Conservation (phyloP, 2,113 vertebrate species). For the Cebus imitator region DNA sequence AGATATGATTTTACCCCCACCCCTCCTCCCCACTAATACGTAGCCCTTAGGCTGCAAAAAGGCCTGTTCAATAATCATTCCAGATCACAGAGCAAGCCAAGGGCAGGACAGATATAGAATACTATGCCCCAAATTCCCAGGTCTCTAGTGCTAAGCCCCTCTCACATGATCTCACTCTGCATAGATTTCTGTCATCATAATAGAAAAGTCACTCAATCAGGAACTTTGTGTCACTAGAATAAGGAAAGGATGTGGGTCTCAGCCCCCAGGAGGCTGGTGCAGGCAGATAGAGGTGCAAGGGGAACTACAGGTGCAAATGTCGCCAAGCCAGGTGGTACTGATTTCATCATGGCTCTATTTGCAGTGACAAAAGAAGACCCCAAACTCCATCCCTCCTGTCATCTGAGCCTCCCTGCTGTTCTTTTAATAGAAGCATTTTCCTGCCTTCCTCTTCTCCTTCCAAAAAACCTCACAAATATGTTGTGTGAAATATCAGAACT, state of each 20-base stretch:
- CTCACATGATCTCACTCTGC: background rate
- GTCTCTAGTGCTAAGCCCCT: background rate
- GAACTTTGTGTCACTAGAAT: background rate
- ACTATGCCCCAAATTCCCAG: background rate
- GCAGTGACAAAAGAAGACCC: slow-evolving; percentile 46
- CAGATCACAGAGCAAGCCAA: slow-evolving; percentile 45
- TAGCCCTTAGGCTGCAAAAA: background rate
- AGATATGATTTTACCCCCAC: background rate
- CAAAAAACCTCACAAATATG: slow-evolving; percentile 80
- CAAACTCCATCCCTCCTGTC: background rate
- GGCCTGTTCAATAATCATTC: background rate
- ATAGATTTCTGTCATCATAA: background rate
- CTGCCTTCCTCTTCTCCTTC: slow-evolving; percentile 66
- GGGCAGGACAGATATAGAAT: background rate
- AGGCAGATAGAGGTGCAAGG: background rate
- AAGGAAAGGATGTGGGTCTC: background rate
- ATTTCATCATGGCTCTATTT: slow-evolving; percentile 8
- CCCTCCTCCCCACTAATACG: background rate
- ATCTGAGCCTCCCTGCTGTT: slow-evolving; percentile 67
- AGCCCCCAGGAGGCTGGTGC: background rate
- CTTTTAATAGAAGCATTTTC: slow-evolving; percentile 72
- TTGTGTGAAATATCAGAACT: slow-evolving; percentile 85
- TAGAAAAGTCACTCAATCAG: background rate
- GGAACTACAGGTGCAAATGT: background rate
- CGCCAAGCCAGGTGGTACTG: background rate